Base-by-base conservation (phyloP, 2,797 vertebrate genomes). In the Sorex maritimensis region DNA sequence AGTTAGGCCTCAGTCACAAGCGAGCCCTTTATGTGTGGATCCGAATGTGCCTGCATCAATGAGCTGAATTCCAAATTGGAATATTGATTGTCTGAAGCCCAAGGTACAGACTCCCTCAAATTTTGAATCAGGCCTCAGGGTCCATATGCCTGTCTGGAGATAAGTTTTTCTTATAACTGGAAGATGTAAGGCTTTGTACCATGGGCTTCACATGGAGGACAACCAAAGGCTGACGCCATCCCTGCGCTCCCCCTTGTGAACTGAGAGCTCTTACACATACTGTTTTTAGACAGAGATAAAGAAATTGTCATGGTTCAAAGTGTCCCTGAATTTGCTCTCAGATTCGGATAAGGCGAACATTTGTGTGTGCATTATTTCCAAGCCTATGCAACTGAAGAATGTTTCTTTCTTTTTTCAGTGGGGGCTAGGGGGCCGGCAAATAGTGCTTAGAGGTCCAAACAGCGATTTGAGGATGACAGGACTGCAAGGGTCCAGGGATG, bases 11-110 rank as follows among this genome's bases (percentile, higher is more conserved):
- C 44, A 88, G 24, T 86, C 88, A 41, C 84, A 21, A 95, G 93
- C 58, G 80, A 79, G 74, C 65, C 52, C 34, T 91, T 95, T 88
- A 92, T 90, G 65, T 83, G 26, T 79, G 55, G 49, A 96, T 72
- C 9, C 94, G 85, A 90, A 96, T 86, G 26, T 83, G 65, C 86
- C 10, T 58, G 68, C 85, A 94, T 74, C 84, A 89, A 95, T 93
- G 94, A 26, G 69, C 93, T 94, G 86, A 97, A 88, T 81, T 94
- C 93, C 74, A 80, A 96, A 88, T 30, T 96, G 81, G 88, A 96
- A 65, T 95, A 93, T 95, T 41, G 61, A 92, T 96, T 93, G 77
- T 78, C 38, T 89, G 74, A 44, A 89, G 65, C 72, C 61, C 92
- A 85, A 94, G 81, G 95, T 95, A 94, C 8, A 46, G 82, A 81